Evolutionary conservation across 2,113 vertebrate species (phyloP), one percentile per base, ranked within the genome.

Genomic region (Axis porcinus): DNA sequence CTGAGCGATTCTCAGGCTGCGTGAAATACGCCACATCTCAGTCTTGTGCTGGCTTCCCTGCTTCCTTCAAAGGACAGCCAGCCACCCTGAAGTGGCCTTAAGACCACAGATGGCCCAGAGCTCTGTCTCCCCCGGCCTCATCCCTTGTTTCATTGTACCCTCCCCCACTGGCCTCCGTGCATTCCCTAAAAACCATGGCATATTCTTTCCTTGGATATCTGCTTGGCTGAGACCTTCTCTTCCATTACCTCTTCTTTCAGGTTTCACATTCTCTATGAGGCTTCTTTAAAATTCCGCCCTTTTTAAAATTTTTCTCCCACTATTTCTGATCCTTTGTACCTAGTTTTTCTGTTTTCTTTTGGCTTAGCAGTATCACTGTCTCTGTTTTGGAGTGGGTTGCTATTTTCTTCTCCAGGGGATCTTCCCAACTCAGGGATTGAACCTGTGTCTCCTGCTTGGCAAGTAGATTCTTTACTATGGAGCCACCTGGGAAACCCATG

Each of bases 201-300:
- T 28, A 21, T 7, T 88, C 30, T 36, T 91, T 58, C 13, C 50
- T 90, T 2, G 2, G 25, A 2, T 30, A 2, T 15, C 21, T n/a
- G 0, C 28, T 3, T 45, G 15, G 1, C 33, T 21, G 10, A 16
- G 0, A 15, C 0, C 1, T 28, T 60, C 17, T 57, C 30, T 40
- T 74, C 5, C 62, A 78, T 67, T 50, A 8, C 19, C 15, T 54
- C 28, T 60, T 84, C n/a, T 36, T 13, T 89, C 16, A 14, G 19
- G 70, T 60, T 81, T 55, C 43, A 45, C 45, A 60, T 74, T 79
- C 54, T 33, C 14, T 27, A 0, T 6, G 36, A 89, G 30, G 4
- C 4, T 16, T 74, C 43, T 5, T 14, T 6, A 2, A 14, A 21
- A 43, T 43, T 40, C 67, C 2, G 21, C 5, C 1, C 2, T 60